Base-by-base conservation (phyloP, 2,113 vertebrate species). In the Platichthys stellatus region DNA sequence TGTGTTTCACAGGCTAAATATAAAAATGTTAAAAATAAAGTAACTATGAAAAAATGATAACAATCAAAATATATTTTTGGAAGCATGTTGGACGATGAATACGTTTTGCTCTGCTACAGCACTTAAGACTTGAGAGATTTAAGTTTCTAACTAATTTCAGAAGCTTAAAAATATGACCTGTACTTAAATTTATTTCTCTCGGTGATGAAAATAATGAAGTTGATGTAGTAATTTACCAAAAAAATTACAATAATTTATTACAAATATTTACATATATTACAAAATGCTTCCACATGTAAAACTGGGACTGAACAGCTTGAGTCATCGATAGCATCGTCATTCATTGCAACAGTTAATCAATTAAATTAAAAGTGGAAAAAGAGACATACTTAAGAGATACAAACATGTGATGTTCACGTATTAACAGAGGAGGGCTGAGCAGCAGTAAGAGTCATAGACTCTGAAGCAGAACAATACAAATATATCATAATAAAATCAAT, bases 191-290 rank as follows among this genome's bases (percentile, higher is more conserved):
- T 18, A 51, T 51, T 51, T 7, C 14, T 51, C 15, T 51, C 17
- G 0, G 47, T 51, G 38, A n/a, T 10, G n/a, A 2, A 62, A 80
- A 63, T 20, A 49, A 66, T 13, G 35, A 63, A 12, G 4, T 3
- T 18, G 11, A 13, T 60, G 17, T 3, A 17, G 45, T 64, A 0
- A 49, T 76, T 57, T 47, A 69, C 12, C 12, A 76, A 77, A 82
- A 67, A 13, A n/a, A 21, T 69, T 62, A 9, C 8, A 28, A 59
- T 63, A 0, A 76, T 68, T 90, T 78, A 86, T 80, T 82, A 66
- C 28, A 85, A 45, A 72, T 82, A 86, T 87, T 80, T 83, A 88
- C 64, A 85, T 26, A 78, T 58, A 51, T 74, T 72, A 69, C 31
- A 86, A 49, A 45, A 2, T 51, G 74, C 53, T 20, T 15, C 1